Base-by-base conservation (phyloP, 2,797 vertebrate species). In the Phoebastria nigripes region DNA sequence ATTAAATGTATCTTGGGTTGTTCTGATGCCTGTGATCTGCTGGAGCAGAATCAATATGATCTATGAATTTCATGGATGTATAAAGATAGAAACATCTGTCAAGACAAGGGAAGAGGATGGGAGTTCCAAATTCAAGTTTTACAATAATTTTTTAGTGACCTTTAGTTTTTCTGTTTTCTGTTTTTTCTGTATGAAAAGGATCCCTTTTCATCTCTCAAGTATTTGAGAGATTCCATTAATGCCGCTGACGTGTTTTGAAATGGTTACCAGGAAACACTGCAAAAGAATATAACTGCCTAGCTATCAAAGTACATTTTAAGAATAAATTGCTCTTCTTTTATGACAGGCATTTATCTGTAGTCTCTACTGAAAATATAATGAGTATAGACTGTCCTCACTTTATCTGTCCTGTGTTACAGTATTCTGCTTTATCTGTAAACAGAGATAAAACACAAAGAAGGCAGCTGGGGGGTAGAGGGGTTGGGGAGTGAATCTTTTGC, bases 391-490 rank as follows among this genome's bases (percentile, higher is more conserved):
- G 72, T 82, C 56, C 78, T 90, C 39, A 24, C 24, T 90, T 94
- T 92, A 85, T 96, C 86, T 85, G 62, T 49, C 55, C 56, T 51
- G 7, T 80, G 35, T 78, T 71, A 83, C 22, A 95, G 49, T 3
- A 1, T 78, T 89, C 63, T 90, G 25, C 47, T 87, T 95, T 96
- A 84, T 94, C 74, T 87, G 39, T 95, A 96, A 96, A 95, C 56
- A 85, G 39, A 95, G 67, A 93, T 67, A 94, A 94, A 92, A 46
- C 66, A 76, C 55, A 55, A 85, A 63, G 37, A 37, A 46, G n/a
- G 62, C 83, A 87, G 63, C 5, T 24, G 44, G 8, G 22, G 33
- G 19, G 7, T 33, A 52, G 33, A 67, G 26, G 33, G 29, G 6
- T 31, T 90, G 31, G 4, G 4, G 11, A 89, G 90, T 51, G 2